Conservation (phyloP, 2,797 vertebrate genomes). For the Trachurus trachurus region DNA sequence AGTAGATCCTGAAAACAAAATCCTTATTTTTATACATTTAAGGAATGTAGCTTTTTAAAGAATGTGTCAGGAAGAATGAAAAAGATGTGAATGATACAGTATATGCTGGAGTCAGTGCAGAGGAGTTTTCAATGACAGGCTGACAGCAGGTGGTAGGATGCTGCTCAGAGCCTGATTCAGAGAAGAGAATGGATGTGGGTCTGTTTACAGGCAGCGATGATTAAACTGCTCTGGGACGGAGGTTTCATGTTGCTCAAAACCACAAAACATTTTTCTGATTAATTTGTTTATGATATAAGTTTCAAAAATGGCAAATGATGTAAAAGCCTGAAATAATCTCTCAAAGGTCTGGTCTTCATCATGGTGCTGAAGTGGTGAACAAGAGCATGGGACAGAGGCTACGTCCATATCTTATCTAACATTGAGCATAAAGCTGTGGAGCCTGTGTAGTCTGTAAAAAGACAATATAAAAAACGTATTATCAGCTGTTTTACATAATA, state of each 20-base stretch:
- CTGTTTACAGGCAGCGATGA: conserved; percentile 22
- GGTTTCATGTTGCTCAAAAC: background rate
- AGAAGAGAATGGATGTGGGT: conserved; percentile 17
- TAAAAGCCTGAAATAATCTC: too few species aligned
- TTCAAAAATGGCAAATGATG: conserved; percentile 2
- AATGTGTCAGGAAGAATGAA: background rate
- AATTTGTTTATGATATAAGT: conserved; percentile 4
- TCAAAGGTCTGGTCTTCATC: too few species aligned
- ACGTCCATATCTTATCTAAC: too few species aligned
- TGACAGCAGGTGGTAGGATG: conserved; percentile 35
- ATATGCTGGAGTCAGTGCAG: conserved; percentile 7
- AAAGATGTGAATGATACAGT: conserved; percentile 32
- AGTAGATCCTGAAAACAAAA: background rate
- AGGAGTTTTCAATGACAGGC: background rate
- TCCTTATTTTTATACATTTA: too few species aligned
- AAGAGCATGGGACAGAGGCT: too few species aligned
- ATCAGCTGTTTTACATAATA: too few species aligned
- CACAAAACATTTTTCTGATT: background rate
- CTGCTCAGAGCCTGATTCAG: conserved; percentile 27
- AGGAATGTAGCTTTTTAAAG: background rate
- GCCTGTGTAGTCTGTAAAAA: too few species aligned
- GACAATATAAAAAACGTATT: too few species aligned
- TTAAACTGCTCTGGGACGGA: conserved; percentile 1
- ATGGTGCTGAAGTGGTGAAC: too few species aligned
- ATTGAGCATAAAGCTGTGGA: too few species aligned